Conservation (phyloP, 1,140 invertebrate genomes). For the Dendroctonus valens region DNA sequence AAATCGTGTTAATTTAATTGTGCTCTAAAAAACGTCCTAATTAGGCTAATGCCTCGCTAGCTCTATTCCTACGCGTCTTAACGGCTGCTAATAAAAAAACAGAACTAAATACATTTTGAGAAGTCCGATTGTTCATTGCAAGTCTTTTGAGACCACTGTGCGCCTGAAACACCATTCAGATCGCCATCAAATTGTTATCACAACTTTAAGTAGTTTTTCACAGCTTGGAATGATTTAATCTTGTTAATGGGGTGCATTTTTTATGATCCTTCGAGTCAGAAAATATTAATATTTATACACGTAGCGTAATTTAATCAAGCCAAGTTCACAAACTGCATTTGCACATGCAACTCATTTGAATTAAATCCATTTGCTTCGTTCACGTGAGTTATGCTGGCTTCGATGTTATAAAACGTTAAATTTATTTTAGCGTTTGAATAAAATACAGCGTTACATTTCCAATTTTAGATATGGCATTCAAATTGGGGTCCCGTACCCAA, state of each 20-base stretch:
- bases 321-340: slow-evolving; percentile 35
- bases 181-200: slow-evolving; percentile 22
- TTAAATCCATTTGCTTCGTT: slow-evolving; percentile 34
- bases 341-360: slow-evolving; percentile 37
- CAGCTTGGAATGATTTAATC: slow-evolving; percentile 34
- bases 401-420: slow-evolving; percentile 31
- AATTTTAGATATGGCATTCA: slow-evolving; percentile 19
- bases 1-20: too few relatives aligned
- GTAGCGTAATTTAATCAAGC: slow-evolving; percentile 37
- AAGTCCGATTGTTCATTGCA: neutral
- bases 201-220: slow-evolving; percentile 32
- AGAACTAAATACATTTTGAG: too few relatives aligned
- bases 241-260: slow-evolving; percentile 33
- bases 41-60: too few relatives aligned
- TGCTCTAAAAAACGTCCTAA: too few relatives aligned
- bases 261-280: slow-evolving; percentile 30
- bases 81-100: too few relatives aligned
- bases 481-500: slow-evolving; percentile 15
- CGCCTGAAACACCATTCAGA: slow-evolving; percentile 2
- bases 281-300: slow-evolving; percentile 38
- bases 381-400: slow-evolving; percentile 25
- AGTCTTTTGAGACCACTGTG: slow-evolving; percentile 18
- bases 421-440: slow-evolving; percentile 25
- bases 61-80: too few relatives aligned
- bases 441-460: slow-evolving; percentile 20